Base-by-base conservation (phyloP, 2,113 vertebrate species). In the Lucifuga dentata region DNA sequence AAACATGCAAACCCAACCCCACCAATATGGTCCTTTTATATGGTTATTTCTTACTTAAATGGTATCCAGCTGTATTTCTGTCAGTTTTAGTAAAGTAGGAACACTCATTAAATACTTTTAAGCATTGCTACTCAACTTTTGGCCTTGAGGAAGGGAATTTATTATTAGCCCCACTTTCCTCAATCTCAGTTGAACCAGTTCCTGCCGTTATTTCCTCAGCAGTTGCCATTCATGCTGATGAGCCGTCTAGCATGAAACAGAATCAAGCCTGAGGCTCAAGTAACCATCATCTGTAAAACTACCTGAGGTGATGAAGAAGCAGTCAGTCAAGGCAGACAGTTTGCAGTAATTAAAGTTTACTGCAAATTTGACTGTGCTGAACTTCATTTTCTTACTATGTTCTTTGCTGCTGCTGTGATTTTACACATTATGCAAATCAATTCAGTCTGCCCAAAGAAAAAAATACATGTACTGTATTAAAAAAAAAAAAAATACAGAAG, bases 161-260 rank as follows among this genome's bases (percentile, higher is more conserved):
- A 69, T 77, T 63, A 68, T 62, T 45, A 55, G 17, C 23, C 39
- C 38, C 43, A 17, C 62, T 17, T 44, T 64, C 44, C 33, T 48
- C 51, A 62, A 21, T 44, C 57, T 66, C 46, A 60, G 17, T 43
- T 23, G n/a, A 33, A 26, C 60, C 65, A 36, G 50, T 62, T 67
- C 61, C 13, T 21, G 24, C 15, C n/a, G n/a, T n/a, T n/a, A n/a
- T n/a, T n/a, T n/a, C n/a, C 46, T 48, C 43, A 46, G 20, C 50
- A 46, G 32, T 63, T 78, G 81, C 21, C 70, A 67, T 45, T 83
- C 58, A 64, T 5, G 55, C 46, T 83, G 78, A 77, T 65, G 53
- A 59, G 16, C 39, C 2, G 35, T 60, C 43, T 79, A 36, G 46
- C 59, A 70, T 76, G 50, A 74, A 82, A 60, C 53, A 36, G 19